These are phyloP conservation scores for Rallus limicola DNA, from an alignment of 2,113 vertebrate genomes.

Conservation along the genomic window DNA sequence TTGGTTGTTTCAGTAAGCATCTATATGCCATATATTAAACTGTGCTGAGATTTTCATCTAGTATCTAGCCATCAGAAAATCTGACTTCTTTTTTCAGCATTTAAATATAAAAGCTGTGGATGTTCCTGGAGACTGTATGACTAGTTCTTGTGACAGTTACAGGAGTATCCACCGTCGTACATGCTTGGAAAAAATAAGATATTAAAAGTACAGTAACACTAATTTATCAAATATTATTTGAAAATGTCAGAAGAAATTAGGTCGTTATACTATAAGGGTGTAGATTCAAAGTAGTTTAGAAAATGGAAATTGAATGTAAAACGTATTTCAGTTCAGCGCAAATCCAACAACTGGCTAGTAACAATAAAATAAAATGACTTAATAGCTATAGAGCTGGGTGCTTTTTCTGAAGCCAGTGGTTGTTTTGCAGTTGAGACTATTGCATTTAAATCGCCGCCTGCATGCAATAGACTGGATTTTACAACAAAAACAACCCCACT, in stretches of 20 bases:
- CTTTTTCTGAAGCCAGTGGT: neutral
- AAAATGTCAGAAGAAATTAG: neutral
- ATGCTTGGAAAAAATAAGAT: neutral
- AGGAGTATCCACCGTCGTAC: neutral
- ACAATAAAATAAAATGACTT: neutral
- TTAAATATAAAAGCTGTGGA: neutral
- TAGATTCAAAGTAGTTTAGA: neutral
- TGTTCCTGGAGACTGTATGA: neutral
- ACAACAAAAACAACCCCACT: neutral
- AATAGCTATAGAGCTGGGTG: neutral
- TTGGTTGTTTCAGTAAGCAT: neutral
- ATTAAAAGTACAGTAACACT: neutral
- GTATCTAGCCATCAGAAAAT: neutral
- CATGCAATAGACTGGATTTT: neutral
- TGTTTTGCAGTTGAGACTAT: neutral
- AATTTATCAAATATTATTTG: neutral
- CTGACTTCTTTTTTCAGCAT: neutral
- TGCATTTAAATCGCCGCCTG: constrained; percentile 20
- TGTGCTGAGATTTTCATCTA: neutral
- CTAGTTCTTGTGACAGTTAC: neutral
- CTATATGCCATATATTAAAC: neutral
- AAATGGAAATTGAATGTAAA: neutral
- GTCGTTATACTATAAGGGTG: neutral
- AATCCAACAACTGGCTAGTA: neutral
- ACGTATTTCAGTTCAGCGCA: neutral